phyloP scores from a whole-genome alignment of 2,888 invertebrate genomes.

The Cotesia congregata region DNA sequence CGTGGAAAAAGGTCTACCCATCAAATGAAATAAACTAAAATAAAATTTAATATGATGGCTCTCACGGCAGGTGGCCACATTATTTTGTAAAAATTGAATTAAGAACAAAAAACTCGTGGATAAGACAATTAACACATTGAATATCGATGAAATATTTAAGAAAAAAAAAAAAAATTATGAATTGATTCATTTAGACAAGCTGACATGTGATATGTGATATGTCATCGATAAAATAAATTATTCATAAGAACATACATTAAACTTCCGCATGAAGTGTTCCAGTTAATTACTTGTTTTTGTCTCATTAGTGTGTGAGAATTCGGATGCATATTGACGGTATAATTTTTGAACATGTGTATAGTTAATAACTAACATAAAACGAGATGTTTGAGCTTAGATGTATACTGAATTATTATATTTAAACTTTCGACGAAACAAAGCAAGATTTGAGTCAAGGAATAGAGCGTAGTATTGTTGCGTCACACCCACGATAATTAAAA shows the following conservation, averaged over 20 bases:
- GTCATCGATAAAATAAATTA: too few relatives aligned
- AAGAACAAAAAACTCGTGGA: too few relatives aligned
- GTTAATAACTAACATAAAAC: too few relatives aligned
- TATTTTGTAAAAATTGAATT: neutral
- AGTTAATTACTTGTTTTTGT: neutral
- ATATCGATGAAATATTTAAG: too few relatives aligned
- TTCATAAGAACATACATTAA: neutral
- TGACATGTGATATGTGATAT: neutral
- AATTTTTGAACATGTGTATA: neutral
- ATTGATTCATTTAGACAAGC: neutral
- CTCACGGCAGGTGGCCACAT: constrained; percentile 31
- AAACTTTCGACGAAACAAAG: too few relatives aligned
- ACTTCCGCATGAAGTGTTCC: neutral
- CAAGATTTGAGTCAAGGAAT: too few relatives aligned
- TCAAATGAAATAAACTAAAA: constrained; percentile 7
- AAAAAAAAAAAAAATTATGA: too few relatives aligned
- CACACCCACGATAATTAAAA: too few relatives aligned
- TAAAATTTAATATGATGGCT: neutral
- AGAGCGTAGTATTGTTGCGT: too few relatives aligned
- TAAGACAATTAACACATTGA: too few relatives aligned
- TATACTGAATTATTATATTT: too few relatives aligned
- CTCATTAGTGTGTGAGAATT: neutral
- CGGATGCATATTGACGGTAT: neutral
- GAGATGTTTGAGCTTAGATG: too few relatives aligned
- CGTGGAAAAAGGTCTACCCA: constrained; percentile 29